A percentile compares a stretch with the other conserved stretches of the same genome.
Evolutionary conservation across 2,888 invertebrate genomes (phyloP).

Genomic region (Subacronicta megacephala): DNA sequence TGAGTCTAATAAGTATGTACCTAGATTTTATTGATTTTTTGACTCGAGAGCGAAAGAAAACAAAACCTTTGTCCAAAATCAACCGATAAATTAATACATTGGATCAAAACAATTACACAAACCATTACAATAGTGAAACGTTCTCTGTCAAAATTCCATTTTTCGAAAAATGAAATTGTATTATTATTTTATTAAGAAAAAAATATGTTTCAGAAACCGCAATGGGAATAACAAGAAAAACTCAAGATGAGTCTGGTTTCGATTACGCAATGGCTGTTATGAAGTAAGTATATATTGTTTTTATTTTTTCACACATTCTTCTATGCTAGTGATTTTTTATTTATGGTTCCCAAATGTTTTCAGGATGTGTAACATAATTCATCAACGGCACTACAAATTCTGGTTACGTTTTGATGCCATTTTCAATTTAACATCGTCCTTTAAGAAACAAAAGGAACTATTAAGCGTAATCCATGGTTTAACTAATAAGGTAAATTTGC

Average conservation of each 20-base stretch:
- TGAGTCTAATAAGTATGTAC: too few species aligned
- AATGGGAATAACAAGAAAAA: conserved; percentile 94
- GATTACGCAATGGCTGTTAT: conserved; percentile 96
- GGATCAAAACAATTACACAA: too few species aligned
- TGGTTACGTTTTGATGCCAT: conserved; percentile 92
- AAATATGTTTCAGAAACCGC: conserved; percentile 91
- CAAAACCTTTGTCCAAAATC: too few species aligned
- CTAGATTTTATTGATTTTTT: too few species aligned
- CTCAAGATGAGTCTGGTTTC: conserved; percentile 92
- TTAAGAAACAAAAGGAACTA: conserved; percentile 91
- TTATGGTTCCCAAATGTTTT: conserved; percentile 41
- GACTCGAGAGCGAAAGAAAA: too few species aligned
- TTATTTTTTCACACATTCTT: background rate
- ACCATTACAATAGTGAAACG: too few species aligned
- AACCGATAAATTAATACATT: too few species aligned
- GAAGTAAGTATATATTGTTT: conserved; percentile 85
- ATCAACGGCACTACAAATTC: conserved; percentile 93
- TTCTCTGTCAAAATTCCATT: too few species aligned
- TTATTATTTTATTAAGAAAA: too few species aligned
- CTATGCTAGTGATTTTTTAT: too few species aligned
- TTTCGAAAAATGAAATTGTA: too few species aligned
- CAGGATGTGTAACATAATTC: conserved; percentile 94
- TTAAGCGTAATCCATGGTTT: conserved; percentile 93
- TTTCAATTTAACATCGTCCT: conserved; percentile 92
- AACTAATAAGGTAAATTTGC: conserved; percentile 91